Evolutionary conservation across 2,888 invertebrate species (phyloP), one percentile per base, ranked within the genome.

Genomic region (Leucania comma): DNA sequence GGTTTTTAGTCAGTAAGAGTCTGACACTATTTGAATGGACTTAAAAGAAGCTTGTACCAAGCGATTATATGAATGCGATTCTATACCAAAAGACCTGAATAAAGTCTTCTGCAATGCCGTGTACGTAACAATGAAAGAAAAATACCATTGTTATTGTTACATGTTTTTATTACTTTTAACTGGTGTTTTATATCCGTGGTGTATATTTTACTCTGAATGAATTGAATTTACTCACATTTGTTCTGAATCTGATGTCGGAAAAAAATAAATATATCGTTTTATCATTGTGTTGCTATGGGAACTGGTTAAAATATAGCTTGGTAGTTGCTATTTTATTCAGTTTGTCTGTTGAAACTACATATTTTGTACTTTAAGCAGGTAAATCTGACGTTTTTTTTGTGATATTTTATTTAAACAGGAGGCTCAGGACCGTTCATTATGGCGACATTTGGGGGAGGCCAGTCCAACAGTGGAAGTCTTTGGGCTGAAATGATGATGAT

Each of bases 71-170:
- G 1, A 17, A 32, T 50, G 22, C 1, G 22, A 66, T 8, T 50
- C 12, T 3, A 12, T 12, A 20, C 12, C n/a, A 48, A 12, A 60
- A 66, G 29, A 4, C 3, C 20, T 42, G 22, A 6, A 20, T 29
- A 60, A 2, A 32, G 29, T 42, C 38, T 60, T 29, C 38, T 60
- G 24, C 29, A 32, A n/a, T 53, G n/a, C 42, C 85, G n/a, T 85
- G 86, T 81, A 66, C 77, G 82, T 84, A 88, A 89, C 87, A 88
- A 87, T 86, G 87, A 86, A 90, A 84, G 86, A 89, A 86, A 88
- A 87, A 89, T 88, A 73, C 81, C 82, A 84, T 84, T 86, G 84
- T 84, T 72, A 69, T 75, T 82, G 82, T 82, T 82, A 72, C 78
- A 80, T 74, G 69, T 76, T 80, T 81, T 83, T 81, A 81, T 77